Evolutionary conservation across 2,888 invertebrate species (phyloP), one percentile per base, ranked within the genome.

Genomic region (Ormyrus labotus): DNA sequence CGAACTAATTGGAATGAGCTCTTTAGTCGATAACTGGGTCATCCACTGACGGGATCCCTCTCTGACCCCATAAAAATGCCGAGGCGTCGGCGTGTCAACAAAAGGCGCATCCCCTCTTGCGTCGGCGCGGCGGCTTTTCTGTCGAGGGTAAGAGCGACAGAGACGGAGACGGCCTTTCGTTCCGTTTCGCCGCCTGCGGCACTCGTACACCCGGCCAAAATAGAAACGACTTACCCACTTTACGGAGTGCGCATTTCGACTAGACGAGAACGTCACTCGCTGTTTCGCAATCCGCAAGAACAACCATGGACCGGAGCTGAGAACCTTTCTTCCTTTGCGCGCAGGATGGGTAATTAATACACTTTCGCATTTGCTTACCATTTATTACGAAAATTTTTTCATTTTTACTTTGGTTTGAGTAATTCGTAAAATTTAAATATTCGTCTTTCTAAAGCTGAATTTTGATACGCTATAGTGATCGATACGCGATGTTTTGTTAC

Each of bases 191-290:
- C 71, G 61, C 75, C 71, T 64, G 60, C 67, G 53, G 51, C 58
- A 58, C 47, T 51, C 55, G 61, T 19, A 55, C 51, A 47, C 70
- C 45, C 51, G 67, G 80, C 75, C 65, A 80, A 80, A 80, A 80
- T 80, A 80, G 80, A 80, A 80, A 76, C 69, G 74, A 69, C 65
- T 76, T 76, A 75, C 80, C 75, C 80, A 80, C 71, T 80, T 79
- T 79, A 48, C 53, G 64, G 10, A 50, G 68, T 47, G 78, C 47
- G 74, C 68, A 73, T 67, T 69, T 60, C 79, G 74, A 57, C 79
- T 67, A 79, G 72, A 72, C 67, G 55, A 60, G 48, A 67, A 34
- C 67, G 69, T 79, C 73, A 57, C 51, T 58, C 57, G 61, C 19
- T 47, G 50, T 61, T 73, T 74, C 65, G 50, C 51, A 61, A 69